Evolutionary conservation across 2,888 invertebrate species (phyloP), one percentile per base, ranked within the genome.

Genomic region (Brachypterus glaber): DNA sequence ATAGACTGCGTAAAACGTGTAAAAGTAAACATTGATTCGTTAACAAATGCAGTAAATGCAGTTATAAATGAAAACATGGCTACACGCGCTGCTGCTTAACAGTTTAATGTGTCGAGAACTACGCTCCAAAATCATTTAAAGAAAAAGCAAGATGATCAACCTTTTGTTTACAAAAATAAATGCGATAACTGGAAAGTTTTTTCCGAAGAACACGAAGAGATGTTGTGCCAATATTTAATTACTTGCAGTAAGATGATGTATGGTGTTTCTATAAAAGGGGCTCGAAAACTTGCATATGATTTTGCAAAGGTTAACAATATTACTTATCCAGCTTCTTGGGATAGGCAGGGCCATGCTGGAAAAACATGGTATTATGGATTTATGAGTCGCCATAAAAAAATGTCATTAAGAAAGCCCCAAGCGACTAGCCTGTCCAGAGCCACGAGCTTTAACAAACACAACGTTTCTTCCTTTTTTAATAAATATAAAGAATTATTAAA

Each of bases 391-490:
- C 33, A 47, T 27, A 14, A 35, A 17, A 35, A 46, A 26, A 39
- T 55, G n/a, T 48, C 42, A 17, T 44, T 55, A 42, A 36, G 53
- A 40, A 50, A 50, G 35, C 49, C 52, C 33, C 49, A 54, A 48
- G 43, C 50, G 33, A 57, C 54, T 17, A 54, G 51, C 41, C 44
- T 52, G 11, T 52, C 48, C 14, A 45, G 57, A 45, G 43, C 51
- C 1, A 53, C 49, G 18, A 47, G 37, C 13, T 57, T 58, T 29
- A 57, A 58, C 37, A 47, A 48, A 40, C 25, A 37, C 27, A 50
- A 44, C 26, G 47, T 55, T 1, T 25, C 30, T 17, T 13, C 35
- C 13, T 50, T 49, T 39, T 55, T 51, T 37, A 36, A 46, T 9
- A 41, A 39, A 31, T 31, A 18, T 3, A 17, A 32, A 32, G 15